Conservation (phyloP, 2,797 vertebrate genomes). For the Mormyrus hasselquistii region DNA sequence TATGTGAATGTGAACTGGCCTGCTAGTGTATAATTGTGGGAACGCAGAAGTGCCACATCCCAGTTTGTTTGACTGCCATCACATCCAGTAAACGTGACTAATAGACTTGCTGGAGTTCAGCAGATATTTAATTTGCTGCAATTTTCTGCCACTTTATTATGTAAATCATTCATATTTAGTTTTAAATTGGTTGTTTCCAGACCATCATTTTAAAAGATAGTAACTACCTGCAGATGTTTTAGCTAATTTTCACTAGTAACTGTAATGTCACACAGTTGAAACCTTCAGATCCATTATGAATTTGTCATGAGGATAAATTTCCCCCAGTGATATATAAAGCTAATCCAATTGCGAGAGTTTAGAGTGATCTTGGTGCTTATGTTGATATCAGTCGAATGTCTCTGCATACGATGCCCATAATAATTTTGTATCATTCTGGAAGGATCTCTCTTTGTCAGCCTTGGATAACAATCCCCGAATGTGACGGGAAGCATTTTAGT, state of each 20-base stretch:
- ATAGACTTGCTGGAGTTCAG: background rate
- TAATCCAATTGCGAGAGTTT: background rate
- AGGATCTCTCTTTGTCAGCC: background rate
- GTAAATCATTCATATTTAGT: slow-evolving; percentile 6
- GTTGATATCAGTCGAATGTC: background rate
- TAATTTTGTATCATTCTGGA: background rate
- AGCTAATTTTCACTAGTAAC: background rate
- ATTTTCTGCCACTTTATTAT: slow-evolving; percentile 1
- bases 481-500: background rate
- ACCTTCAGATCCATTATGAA: background rate
- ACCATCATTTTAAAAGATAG: background rate
- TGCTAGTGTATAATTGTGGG: background rate
- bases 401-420: background rate
- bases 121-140: slow-evolving; percentile 3
- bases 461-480: background rate
- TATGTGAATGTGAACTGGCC: background rate
- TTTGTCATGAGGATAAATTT: background rate
- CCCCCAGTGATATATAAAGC: background rate
- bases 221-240: background rate
- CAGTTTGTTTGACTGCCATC: background rate
- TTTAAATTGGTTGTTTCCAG: background rate
- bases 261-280: background rate
- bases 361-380: background rate
- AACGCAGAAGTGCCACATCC: background rate
- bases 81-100: background rate